phyloP scores from a whole-genome alignment of 2,113 vertebrate species.

The Oreotragus oreotragus region DNA sequence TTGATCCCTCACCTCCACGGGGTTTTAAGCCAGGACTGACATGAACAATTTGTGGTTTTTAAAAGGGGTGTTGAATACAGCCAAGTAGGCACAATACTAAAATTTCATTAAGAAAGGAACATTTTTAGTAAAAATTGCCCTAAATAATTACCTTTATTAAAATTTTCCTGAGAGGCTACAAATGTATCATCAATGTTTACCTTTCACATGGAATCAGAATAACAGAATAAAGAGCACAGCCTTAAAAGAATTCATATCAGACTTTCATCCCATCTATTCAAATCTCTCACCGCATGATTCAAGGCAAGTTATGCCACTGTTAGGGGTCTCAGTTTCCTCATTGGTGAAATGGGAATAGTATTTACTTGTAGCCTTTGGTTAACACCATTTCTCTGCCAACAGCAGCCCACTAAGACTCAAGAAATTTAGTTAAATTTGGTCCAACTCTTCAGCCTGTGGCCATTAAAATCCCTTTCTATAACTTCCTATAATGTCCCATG shows the following conservation, averaged over 20 bases:
- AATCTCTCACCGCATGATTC: neutral
- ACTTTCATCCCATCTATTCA: neutral
- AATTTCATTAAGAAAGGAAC: neutral
- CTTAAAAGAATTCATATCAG: neutral
- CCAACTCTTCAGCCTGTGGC: neutral
- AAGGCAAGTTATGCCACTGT: neutral
- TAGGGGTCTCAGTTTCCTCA: neutral
- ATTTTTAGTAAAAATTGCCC: neutral
- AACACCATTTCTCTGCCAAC: neutral
- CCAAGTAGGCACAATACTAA: neutral
- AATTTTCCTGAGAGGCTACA: neutral
- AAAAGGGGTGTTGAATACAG: neutral
- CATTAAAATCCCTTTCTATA: neutral
- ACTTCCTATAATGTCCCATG: neutral
- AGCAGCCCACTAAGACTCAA: neutral
- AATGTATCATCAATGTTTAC: neutral
- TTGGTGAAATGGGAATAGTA: neutral
- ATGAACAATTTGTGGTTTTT: neutral
- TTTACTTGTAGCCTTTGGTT: neutral
- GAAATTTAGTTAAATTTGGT: neutral
- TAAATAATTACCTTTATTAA: neutral
- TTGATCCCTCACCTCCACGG: neutral
- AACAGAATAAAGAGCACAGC: neutral
- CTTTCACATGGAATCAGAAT: neutral
- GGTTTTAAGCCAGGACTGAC: neutral